These are phyloP conservation scores for Pantherophis guttatus DNA, from an alignment of 2,113 vertebrate species.

Conservation along the genomic window DNA sequence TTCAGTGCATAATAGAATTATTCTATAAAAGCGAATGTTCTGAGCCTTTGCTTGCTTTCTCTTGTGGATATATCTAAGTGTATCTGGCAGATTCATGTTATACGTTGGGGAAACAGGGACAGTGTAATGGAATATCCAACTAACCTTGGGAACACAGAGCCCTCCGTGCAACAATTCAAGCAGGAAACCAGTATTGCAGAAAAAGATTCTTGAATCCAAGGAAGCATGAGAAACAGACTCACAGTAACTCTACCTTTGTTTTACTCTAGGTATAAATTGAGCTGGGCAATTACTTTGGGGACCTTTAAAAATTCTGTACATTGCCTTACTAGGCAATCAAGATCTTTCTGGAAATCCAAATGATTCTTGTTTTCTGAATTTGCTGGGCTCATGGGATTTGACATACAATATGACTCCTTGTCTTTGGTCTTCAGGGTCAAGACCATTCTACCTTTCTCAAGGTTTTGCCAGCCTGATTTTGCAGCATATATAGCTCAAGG, in stretches of 20 bases:
- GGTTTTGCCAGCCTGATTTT: background rate
- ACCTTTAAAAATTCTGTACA: background rate
- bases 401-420: background rate
- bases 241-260: background rate
- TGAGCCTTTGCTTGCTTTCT: background rate
- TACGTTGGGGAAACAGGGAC: background rate
- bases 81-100: background rate
- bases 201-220: background rate
- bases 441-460: background rate
- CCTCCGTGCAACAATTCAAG: background rate
- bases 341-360: background rate
- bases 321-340: background rate
- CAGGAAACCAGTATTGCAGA: background rate
- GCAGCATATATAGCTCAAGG: background rate
- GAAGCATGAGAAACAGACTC: background rate
- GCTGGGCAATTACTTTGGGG: background rate
- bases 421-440: background rate
- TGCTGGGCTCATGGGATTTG: background rate
- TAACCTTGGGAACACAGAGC: background rate
- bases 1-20: background rate
- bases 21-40: background rate
- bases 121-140: background rate
- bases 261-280: background rate
- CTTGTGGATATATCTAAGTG: background rate
- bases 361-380: background rate